These are phyloP conservation scores for Metalampra italica DNA, from an alignment of 2,888 invertebrate genomes.

Conservation along the genomic window DNA sequence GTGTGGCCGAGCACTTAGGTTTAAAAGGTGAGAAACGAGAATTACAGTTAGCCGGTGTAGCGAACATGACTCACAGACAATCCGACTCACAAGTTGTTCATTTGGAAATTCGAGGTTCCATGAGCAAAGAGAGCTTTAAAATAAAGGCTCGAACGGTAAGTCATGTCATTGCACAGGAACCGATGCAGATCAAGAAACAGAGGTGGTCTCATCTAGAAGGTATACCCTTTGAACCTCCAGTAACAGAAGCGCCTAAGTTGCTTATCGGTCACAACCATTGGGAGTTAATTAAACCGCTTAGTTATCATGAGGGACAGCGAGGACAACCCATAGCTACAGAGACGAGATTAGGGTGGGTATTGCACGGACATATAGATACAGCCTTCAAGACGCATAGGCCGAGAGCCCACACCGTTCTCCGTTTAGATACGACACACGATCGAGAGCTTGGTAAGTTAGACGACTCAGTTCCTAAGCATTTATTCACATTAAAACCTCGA, in stretches of 20 bases:
- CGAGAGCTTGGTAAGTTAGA: neutral
- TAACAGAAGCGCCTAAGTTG: neutral
- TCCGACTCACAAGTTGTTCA: neutral
- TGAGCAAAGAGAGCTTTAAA: neutral
- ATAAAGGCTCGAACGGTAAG: neutral
- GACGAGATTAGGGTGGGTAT: neutral
- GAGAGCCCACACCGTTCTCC: neutral
- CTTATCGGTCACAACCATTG: neutral
- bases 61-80: neutral
- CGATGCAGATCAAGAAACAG: neutral
- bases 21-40: neutral
- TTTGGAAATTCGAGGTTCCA: neutral
- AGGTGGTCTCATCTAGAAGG: neutral
- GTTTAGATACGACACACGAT: neutral
- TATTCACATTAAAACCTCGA: neutral
- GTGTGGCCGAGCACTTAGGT: neutral
- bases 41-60: neutral
- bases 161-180: neutral
- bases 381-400: neutral
- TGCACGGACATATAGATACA: neutral
- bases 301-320: neutral
- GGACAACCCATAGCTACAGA: neutral
- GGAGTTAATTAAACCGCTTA: neutral
- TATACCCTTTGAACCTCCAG: neutral
- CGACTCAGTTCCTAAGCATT: neutral